These are phyloP conservation scores for Larimichthys polyactis DNA, from an alignment of 2,113 vertebrate species.

Conservation along the genomic window DNA sequence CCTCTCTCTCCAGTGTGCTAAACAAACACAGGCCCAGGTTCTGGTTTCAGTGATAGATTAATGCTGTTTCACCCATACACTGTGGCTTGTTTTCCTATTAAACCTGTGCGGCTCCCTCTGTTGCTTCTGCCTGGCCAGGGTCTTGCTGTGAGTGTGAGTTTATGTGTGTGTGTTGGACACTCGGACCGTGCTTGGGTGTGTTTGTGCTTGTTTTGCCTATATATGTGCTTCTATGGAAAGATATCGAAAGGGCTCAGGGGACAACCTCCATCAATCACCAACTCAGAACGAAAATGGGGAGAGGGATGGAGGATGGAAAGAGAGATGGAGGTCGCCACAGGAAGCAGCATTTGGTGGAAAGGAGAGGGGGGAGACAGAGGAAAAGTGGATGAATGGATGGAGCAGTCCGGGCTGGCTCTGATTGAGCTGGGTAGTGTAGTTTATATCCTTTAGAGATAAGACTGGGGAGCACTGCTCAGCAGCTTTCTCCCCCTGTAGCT, in stretches of 20 bases:
- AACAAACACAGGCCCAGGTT: conserved; percentile 64
- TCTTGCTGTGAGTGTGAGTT: conserved; percentile 21
- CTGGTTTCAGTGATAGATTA: conserved; percentile 76
- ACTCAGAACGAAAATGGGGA: conserved; percentile 72
- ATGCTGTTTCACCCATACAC: conserved; percentile 72
- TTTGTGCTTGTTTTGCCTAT: conserved; percentile 60
- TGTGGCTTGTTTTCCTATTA: conserved; percentile 76
- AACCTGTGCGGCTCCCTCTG: conserved; percentile 62
- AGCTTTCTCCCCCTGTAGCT: conserved; percentile 76
- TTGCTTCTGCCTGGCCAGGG: conserved; percentile 61
- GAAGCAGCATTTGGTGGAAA: conserved; percentile 62
- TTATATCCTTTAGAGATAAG: conserved; percentile 82
- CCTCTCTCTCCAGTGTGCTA: conserved; percentile 49
- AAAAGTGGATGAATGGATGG: conserved; percentile 71
- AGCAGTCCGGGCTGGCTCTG: conserved; percentile 59
- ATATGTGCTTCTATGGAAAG: conserved; percentile 64
- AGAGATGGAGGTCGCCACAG: conserved; percentile 72
- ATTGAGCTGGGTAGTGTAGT: conserved; percentile 81
- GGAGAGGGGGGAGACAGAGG: conserved; percentile 51
- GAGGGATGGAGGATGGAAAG: conserved; percentile 62
- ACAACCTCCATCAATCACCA: conserved; percentile 80
- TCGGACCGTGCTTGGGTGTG: conserved; percentile 17
- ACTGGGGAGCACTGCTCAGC: conserved; percentile 72
- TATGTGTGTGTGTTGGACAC: conserved; percentile 15
- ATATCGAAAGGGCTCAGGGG: conserved; percentile 70